Percentiles rank a stretch among this genome's conserved stretches.
These are phyloP conservation scores for Cerastoderma edule DNA, from an alignment of 2,888 invertebrate species.

Conservation along the genomic window DNA sequence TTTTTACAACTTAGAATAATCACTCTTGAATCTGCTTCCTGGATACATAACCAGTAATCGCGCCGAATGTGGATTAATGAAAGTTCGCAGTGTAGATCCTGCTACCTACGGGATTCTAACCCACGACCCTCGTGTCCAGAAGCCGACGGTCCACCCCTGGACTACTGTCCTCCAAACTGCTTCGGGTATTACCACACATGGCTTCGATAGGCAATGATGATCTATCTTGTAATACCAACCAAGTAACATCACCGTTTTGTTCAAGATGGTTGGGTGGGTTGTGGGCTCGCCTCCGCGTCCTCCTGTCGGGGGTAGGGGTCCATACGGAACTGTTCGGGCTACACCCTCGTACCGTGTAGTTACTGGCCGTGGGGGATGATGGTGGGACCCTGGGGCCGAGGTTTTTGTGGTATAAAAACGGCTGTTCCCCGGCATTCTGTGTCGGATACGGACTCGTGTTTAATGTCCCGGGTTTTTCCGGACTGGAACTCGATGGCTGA, in stretches of 20 bases:
- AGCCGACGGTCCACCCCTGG: neutral
- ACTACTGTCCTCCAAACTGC: neutral
- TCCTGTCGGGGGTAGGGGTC: constrained; percentile 9
- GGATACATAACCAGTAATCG: no score
- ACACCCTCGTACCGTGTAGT: constrained; percentile 6
- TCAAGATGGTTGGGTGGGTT: constrained; percentile 8
- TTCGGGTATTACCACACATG: neutral
- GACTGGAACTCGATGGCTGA: constrained; percentile 1
- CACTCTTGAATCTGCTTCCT: no score
- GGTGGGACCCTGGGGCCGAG: neutral
- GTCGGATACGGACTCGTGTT: constrained; percentile 13
- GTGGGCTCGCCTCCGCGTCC: neutral
- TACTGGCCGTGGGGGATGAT: neutral
- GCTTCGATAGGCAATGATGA: neutral
- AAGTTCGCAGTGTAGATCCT: neutral
- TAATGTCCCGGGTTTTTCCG: neutral
- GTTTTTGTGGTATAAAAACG: constrained; percentile 15
- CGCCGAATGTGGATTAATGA: no score
- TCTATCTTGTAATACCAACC: neutral
- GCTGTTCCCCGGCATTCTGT: neutral
- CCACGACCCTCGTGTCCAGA: neutral
- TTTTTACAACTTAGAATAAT: no score
- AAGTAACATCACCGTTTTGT: neutral
- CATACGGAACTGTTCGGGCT: neutral
- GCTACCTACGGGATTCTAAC: neutral